phyloP scores from a whole-genome alignment of 1,140 invertebrate genomes.

The Lepidotrigona ventralis region DNA sequence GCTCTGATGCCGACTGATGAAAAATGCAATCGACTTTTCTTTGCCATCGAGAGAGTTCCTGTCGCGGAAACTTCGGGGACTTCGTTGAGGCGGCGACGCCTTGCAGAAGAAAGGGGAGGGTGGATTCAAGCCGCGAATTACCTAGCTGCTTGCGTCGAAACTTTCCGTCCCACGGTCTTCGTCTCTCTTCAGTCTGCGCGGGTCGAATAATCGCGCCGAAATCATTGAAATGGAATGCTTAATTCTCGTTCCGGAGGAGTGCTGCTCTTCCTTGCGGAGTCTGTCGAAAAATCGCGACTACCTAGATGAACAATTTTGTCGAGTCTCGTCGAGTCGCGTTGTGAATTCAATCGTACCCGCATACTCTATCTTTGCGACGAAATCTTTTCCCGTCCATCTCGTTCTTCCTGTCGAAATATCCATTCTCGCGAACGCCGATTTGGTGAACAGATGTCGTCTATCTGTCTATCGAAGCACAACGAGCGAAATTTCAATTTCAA shows the following conservation, averaged over 20 bases:
- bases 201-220: constrained; percentile 55
- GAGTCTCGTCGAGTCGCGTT: neutral
- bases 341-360: neutral
- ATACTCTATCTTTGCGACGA: neutral
- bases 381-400: neutral
- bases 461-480: neutral
- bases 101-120: neutral
- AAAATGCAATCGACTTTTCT: constrained; percentile 49
- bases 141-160: constrained; percentile 31
- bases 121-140: constrained; percentile 29
- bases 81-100: constrained; percentile 49
- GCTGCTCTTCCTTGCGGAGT: neutral
- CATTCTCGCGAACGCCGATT: neutral
- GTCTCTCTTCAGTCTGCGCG: neutral
- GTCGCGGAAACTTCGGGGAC: constrained; percentile 47
- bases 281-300: constrained; percentile 30
- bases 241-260: constrained; percentile 36
- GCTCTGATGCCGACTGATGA: constrained; percentile 32
- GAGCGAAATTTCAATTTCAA: constrained; percentile 4
- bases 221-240: constrained; percentile 63
- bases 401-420: neutral
- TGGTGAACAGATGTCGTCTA: neutral
- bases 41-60: constrained; percentile 39
- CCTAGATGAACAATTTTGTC: neutral
- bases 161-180: constrained; percentile 29